Evolutionary conservation across 2,797 vertebrate genomes (phyloP).

Genomic region (Trachops cirrhosus): DNA sequence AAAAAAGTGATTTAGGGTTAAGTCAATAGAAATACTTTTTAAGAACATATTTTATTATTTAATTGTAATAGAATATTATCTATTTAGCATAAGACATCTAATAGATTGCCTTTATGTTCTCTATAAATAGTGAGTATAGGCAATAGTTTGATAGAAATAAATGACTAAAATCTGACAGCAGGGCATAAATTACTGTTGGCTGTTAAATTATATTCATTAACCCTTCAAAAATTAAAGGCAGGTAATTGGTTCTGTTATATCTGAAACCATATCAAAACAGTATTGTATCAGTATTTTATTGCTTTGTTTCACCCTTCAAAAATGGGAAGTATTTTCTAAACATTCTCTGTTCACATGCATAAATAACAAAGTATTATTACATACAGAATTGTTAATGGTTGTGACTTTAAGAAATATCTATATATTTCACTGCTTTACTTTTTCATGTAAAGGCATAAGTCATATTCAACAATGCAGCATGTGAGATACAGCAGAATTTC

Average conservation of each 20-base stretch:
- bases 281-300: background rate
- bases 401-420: background rate
- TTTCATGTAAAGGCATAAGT: background rate
- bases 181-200: background rate
- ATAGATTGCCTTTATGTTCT: background rate
- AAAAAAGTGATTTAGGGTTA: background rate
- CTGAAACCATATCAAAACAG: background rate
- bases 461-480: background rate
- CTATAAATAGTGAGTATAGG: background rate
- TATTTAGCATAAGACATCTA: background rate
- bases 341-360: background rate
- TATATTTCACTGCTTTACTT: background rate
- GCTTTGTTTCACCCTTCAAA: background rate
- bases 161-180: background rate
- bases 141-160: background rate
- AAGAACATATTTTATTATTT: slow-evolving; percentile 6
- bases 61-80: background rate
- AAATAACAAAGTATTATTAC: background rate
- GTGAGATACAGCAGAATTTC: background rate
- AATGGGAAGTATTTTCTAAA: background rate
- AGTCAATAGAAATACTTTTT: background rate
- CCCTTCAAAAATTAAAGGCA: background rate
- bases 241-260: background rate
- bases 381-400: background rate
- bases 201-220: background rate